Conservation (phyloP, 2,888 invertebrate species). For the Metalampra italica region DNA sequence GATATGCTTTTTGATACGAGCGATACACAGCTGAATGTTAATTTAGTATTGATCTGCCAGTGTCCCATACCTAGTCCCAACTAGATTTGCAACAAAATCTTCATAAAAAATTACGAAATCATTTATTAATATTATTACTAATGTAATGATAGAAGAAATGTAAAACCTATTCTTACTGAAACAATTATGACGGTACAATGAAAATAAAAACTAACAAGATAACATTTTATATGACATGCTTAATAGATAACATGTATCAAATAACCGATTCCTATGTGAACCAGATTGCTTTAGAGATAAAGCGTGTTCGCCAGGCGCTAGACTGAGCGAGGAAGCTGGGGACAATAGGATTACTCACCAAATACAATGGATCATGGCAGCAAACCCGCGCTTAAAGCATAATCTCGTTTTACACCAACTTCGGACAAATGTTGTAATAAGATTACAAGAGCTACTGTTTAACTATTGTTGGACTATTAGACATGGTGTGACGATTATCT, state of each 20-base stretch:
- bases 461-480: slow-evolving; percentile 19
- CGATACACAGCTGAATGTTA: no score
- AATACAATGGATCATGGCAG: slow-evolving; percentile 51
- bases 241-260: slow-evolving; percentile 22
- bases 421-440: slow-evolving; percentile 50
- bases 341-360: slow-evolving; percentile 59
- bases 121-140: no score
- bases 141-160: no score
- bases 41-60: no score
- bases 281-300: slow-evolving; percentile 27
- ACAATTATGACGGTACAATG: no score
- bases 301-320: slow-evolving; percentile 37
- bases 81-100: no score
- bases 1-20: slow-evolving; percentile 13
- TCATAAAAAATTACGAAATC: no score
- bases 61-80: no score
- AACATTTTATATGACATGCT: no score
- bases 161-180: no score
- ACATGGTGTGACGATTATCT: slow-evolving; percentile 17
- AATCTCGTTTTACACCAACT: slow-evolving; percentile 58
- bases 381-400: slow-evolving; percentile 38
- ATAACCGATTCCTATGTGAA: slow-evolving; percentile 30
- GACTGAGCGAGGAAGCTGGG: slow-evolving; percentile 31
- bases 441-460: slow-evolving; percentile 49
- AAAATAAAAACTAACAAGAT: neutral